Evolutionary conservation across 2,797 vertebrate genomes (phyloP), one percentile per base, ranked within the genome.

Genomic region (Acanthis flammea): DNA sequence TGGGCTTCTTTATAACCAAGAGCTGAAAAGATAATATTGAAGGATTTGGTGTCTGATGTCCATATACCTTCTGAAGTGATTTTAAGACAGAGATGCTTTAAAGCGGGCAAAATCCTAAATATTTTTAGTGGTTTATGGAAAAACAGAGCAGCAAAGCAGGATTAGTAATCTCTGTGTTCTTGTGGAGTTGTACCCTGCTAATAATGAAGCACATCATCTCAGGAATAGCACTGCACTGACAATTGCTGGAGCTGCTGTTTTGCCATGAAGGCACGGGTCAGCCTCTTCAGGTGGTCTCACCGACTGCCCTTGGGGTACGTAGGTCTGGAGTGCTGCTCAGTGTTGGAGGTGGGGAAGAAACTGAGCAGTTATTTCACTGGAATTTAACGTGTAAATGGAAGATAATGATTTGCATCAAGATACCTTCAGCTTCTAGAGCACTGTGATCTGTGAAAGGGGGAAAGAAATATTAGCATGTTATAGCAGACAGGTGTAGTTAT

Each of bases 261-360:
- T 8, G 4, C 67, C 31, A 2, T 30, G 50, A 37, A 54, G 41
- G 19, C 1, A 0, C 1, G 3, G 51, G 17, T 66, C 76, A 67
- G 44, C 33, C 17, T 41, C 48, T 66, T 21, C 39, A 9, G 51
- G 37, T 42, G 79, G 10, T 47, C 81, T 66, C 42, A 35, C 10
- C 2, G 1, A 12, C 27, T 35, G 24, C n/a, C 48, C 53, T 62
- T 62, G 33, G 25, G 31, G 13, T 68, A 14, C 6, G 2, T 25
- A 10, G 30, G 7, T 55, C 66, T 76, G 24, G 81, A 23, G 39
- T 48, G 60, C 47, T 37, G 77, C 35, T 65, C 41, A 19, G 15
- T 65, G 27, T 12, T 80, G 57, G 25, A 50, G 12, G 14, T 17
- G 35, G 71, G 10, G 15, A 42, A 48, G 39, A 47, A 67, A 51